These are phyloP conservation scores for Salvator merianae DNA, from an alignment of 2,113 vertebrate species.

Conservation along the genomic window DNA sequence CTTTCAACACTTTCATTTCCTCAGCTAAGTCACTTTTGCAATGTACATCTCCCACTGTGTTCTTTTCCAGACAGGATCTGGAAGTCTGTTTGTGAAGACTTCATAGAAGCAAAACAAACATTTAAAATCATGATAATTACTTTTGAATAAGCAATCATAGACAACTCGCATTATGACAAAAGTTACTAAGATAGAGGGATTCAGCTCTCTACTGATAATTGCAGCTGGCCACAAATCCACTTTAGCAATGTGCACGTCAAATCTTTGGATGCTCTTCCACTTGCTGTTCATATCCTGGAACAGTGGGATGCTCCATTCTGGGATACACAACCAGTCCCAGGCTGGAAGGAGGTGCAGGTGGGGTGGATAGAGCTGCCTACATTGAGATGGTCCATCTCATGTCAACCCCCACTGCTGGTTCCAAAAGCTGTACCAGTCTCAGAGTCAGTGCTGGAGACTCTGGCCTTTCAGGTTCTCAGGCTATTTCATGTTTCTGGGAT, in stretches of 20 bases:
- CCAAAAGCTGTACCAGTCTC: too few species aligned
- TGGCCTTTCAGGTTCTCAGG: too few species aligned
- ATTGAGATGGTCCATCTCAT: too few species aligned
- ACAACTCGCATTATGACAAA: slow-evolving; percentile 1
- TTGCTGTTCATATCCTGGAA: too few species aligned
- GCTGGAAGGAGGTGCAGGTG: too few species aligned
- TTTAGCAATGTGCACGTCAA: background rate
- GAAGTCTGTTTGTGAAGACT: background rate
- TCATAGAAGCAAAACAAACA: slow-evolving; percentile 1
- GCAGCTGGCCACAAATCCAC: slow-evolving; percentile 6
- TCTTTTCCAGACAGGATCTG: background rate
- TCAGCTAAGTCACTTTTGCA: slow-evolving; percentile 3
- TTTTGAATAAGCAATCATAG: slow-evolving; percentile 19
- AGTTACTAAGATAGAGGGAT: background rate
- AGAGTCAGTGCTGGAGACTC: too few species aligned
- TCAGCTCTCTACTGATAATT: slow-evolving; percentile 13
- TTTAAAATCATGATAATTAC: slow-evolving; percentile 2
- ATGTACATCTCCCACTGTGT: slow-evolving; percentile 26
- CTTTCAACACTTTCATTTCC: slow-evolving; percentile 20
- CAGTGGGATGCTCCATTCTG: too few species aligned
- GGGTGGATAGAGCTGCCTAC: too few species aligned
- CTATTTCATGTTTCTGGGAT: too few species aligned
- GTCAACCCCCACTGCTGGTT: too few species aligned
- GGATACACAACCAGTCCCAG: too few species aligned
- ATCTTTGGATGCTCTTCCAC: background rate